These are phyloP conservation scores for Scomber colias DNA, from an alignment of 2,113 vertebrate species.

Conservation along the genomic window DNA sequence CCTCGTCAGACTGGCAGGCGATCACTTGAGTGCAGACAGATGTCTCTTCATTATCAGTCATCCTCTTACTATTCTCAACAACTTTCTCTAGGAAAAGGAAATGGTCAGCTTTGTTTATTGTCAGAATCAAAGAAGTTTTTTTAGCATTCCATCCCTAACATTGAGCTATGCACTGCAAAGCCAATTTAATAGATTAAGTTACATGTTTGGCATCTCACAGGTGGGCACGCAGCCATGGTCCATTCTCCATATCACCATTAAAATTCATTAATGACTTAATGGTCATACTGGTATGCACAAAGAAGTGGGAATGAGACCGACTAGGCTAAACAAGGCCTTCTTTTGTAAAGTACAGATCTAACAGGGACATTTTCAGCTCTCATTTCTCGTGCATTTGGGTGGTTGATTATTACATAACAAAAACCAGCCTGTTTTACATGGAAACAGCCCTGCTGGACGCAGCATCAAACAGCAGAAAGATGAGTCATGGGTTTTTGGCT, in stretches of 20 bases:
- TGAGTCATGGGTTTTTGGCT: conserved; percentile 77
- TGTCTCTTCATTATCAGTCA: conserved; percentile 20
- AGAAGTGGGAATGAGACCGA: conserved; percentile 18
- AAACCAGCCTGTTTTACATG: conserved; percentile 46
- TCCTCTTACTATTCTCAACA: conserved; percentile 25
- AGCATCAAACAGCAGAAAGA: conserved; percentile 39
- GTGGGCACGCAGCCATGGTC: background rate
- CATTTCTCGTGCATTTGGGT: conserved; percentile 40
- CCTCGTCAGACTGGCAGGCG: background rate
- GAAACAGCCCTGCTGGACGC: conserved; percentile 59
- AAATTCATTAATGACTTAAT: conserved; percentile 35
- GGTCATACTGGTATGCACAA: conserved; percentile 8
- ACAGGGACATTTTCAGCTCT: conserved; percentile 40
- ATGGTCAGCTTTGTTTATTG: conserved; percentile 16
- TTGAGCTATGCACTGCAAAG: conserved; percentile 3
- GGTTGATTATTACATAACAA: conserved; percentile 58
- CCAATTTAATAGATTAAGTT: conserved; percentile 31
- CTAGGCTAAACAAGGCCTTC: conserved; percentile 40
- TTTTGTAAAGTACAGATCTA: conserved; percentile 45
- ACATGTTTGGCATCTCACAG: conserved; percentile 14
- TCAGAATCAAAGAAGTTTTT: conserved; percentile 24
- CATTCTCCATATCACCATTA: conserved; percentile 11
- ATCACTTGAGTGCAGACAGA: conserved; percentile 2
- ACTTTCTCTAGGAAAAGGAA: conserved; percentile 26
- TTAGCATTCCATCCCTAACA: background rate